Base-by-base conservation (phyloP, 2,797 vertebrate species). In the Acropternis orthonyx region DNA sequence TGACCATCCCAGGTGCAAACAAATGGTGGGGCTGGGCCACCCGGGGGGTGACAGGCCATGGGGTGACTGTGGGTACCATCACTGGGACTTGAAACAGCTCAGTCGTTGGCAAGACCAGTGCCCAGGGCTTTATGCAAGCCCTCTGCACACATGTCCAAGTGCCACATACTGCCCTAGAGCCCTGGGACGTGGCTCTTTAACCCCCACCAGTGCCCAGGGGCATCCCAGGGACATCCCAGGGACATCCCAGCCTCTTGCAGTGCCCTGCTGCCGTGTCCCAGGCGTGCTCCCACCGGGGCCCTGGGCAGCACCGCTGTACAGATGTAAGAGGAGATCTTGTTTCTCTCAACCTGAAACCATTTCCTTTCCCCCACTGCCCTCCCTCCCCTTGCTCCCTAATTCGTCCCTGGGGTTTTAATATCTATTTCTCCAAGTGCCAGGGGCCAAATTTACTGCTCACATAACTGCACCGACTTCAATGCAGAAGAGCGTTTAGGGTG, bases 311-410 rank as follows among this genome's bases (percentile, higher is more conserved):
- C 83, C 20, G 5, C 89, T 88, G 8, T 62, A 43, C 88, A 93
- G 66, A 95, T 95, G 96, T 95, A 95, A 95, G 93, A 91, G 79
- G 91, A 97, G 93, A 95, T 97, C 92, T 81, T 96, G 58, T 97
- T 97, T 96, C 96, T 95, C 93, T 96, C 89, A 97, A 97, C 92
- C 82, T 86, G 93, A 97, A 96, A 96, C 95, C 94, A 97, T 95
- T 97, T 97, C 96, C 96, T 95, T 92, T 97, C 95, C 89, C 66
- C 51, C 79, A 10, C 85, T 69, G 82, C 92, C 69, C 89, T 94
- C 89, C 94, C 92, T 95, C 79, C 66, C 51, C 46, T 84, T 32
- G 0, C 56, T 88, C 87, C 76, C 74, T 94, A 85, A 96, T 97
- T 92, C 0, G 1, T 93, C 95, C 74, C 89, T 39, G 17, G 92